Evolutionary conservation across 2,113 vertebrate genomes (phyloP).

Genomic region (Saguinus midas): DNA sequence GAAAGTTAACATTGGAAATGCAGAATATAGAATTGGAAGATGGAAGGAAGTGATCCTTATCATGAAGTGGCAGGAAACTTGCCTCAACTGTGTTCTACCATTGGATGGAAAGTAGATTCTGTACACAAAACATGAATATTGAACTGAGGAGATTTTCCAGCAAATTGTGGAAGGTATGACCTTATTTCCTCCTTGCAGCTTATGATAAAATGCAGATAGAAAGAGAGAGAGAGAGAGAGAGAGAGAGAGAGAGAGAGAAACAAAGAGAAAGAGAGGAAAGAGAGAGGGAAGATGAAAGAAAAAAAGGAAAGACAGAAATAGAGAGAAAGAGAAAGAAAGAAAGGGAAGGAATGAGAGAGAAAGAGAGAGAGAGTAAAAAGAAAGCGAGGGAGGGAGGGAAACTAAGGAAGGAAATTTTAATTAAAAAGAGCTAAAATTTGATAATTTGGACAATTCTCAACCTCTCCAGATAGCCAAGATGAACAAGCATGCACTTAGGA

Average conservation of each 20-base stretch:
- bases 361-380: fast-evolving
- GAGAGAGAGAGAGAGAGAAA: no score
- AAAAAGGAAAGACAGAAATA: no score
- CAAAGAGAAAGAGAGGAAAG: no score
- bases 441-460: background rate
- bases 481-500: background rate
- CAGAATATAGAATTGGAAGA: background rate
- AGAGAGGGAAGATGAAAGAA: background rate
- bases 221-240: no score
- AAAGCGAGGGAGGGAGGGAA: no score
- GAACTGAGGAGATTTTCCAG: background rate
- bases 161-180: background rate
- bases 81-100: background rate
- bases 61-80: background rate
- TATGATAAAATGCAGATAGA: background rate
- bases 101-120: background rate
- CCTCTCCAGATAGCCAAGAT: background rate
- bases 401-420: background rate
- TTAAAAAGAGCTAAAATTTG: background rate
- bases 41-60: background rate
- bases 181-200: background rate
- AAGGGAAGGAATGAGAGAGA: no score
- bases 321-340: fast-evolving
- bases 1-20: background rate
- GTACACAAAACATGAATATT: background rate